phyloP scores from a whole-genome alignment of 1,140 invertebrate genomes.

The Tachypleus tridentatus region DNA sequence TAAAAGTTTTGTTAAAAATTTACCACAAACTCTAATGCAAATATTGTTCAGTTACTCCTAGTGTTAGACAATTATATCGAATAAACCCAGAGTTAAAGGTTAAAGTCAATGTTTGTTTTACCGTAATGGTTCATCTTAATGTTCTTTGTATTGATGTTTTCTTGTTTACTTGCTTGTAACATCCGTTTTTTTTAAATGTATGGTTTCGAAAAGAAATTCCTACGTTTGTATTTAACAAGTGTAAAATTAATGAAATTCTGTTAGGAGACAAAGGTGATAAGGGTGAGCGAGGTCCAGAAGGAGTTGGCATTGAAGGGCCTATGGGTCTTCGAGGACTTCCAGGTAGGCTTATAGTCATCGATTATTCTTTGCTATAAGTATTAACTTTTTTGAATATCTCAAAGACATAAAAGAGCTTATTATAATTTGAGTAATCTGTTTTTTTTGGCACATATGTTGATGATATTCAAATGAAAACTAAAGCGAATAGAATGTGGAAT shows the following conservation, averaged over 20 bases:
- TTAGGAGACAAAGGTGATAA: conserved; percentile 50
- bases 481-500: background rate
- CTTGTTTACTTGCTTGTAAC: background rate
- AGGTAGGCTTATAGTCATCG: conserved; percentile 10
- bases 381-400: background rate
- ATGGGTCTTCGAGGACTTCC: conserved; percentile 46
- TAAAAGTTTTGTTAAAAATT: too few species aligned
- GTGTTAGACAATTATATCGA: conserved; percentile 1
- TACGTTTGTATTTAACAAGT: background rate
- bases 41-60: too few species aligned
- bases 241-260: background rate
- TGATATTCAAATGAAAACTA: background rate
- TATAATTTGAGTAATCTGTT: background rate
- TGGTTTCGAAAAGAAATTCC: background rate
- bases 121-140: conserved; percentile 42
- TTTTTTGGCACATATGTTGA: background rate
- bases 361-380: background rate
- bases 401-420: background rate
- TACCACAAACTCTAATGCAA: too few species aligned
- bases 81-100: conserved; percentile 43
- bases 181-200: conserved; percentile 4
- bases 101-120: conserved; percentile 44
- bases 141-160: conserved; percentile 2
- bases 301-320: conserved; percentile 51
- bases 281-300: conserved; percentile 54